phyloP scores from a whole-genome alignment of 2,797 vertebrate genomes.

The Somateria mollissima region DNA sequence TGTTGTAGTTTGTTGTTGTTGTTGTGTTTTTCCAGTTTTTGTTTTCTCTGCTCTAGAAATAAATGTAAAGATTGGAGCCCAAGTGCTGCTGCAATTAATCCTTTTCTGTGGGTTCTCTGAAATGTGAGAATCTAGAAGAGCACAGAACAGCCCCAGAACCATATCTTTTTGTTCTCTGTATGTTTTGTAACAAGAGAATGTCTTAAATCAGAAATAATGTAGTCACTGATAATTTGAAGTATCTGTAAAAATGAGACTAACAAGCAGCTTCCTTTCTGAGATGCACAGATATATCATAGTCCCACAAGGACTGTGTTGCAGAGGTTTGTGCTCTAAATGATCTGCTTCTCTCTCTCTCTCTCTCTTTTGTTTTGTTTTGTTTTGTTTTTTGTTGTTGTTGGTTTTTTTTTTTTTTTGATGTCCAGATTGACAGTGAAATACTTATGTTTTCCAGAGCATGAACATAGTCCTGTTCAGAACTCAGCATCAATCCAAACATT shows the following conservation, averaged over 20 bases:
- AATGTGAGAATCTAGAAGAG: not conserved
- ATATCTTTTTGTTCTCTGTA: not conserved
- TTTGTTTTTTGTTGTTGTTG: not conserved
- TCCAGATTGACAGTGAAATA: not conserved
- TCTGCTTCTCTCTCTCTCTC: not conserved
- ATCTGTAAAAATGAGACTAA: not conserved
- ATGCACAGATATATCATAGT: not conserved
- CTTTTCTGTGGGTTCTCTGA: not conserved
- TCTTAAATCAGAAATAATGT: not conserved
- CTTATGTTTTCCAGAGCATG: not conserved
- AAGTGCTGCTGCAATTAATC: not conserved
- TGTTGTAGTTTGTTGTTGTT: not conserved
- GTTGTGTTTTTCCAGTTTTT: not conserved
- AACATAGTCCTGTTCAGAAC: not conserved
- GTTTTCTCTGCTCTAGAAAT: constrained; percentile 18
- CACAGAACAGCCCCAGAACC: not conserved
- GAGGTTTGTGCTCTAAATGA: constrained; percentile 6
- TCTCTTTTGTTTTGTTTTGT: not conserved
- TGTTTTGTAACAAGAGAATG: not conserved
- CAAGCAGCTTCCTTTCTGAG: not conserved
- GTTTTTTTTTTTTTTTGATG: not conserved
- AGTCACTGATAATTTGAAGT: not conserved
- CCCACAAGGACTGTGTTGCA: constrained; percentile 47
- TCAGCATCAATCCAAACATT: not conserved
- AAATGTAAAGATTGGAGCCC: not conserved